Evolutionary conservation across 2,888 invertebrate genomes (phyloP), one percentile per base, ranked within the genome.

Genomic region (Masnerella sp.): DNA sequence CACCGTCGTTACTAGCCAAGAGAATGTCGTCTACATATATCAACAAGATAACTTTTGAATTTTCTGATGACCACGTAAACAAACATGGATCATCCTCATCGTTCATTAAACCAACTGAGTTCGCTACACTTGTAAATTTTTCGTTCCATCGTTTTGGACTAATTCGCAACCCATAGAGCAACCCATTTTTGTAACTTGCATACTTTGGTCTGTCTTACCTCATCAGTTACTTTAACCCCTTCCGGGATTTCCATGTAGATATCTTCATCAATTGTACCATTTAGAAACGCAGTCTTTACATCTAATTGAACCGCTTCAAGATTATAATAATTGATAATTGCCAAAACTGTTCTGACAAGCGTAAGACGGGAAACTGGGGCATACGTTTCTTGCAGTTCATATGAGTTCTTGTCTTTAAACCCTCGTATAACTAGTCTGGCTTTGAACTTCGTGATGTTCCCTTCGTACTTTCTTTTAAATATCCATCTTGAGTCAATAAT

Each of bases 11-110:
- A 47, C 75, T 74, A 0, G 76, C 75, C n/a, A 75, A 5, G 8
- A 62, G n/a, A 14, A 52, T 43, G 11, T 62, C 42, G n/a, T n/a
- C n/a, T 2, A 64, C 52, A 28, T 64, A 25, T 8, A 78, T 25
- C 43, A 78, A 68, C 15, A 76, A 73, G 25, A 78, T 75, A 51
- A 79, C 76, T n/a, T 74, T 22, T 54, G 73, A 71, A 8, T 59
- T 58, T 2, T 70, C 25, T 58, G 65, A 45, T 47, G 67, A 71
- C 77, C 77, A 79, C 14, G 76, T 74, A 14, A 76, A 78, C n/a
- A 77, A 47, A 38, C 74, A 75, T 32, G 76, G 76, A 18, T 78
- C 76, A 22, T 74, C 45, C 28, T 61, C 9, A 12, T 73, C 70
- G 30, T 73, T 75, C 17, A 72, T 64, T n/a, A 75, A 45, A 15